phyloP scores from a whole-genome alignment of 2,797 vertebrate species.

The Malurus leucopterus region DNA sequence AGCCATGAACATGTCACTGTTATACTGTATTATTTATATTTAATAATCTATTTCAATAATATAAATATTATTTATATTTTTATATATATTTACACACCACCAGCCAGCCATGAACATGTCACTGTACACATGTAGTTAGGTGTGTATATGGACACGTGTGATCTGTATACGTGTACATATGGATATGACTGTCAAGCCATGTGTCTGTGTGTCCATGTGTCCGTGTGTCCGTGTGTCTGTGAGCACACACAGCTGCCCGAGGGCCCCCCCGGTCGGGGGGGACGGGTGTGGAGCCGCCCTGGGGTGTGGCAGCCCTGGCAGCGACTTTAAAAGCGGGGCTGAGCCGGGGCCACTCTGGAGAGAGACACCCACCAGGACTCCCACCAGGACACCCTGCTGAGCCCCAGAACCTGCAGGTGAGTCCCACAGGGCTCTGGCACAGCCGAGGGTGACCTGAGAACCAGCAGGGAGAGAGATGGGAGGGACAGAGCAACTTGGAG shows the following conservation, averaged over 20 bases:
- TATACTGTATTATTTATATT: not conserved
- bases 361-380: not conserved
- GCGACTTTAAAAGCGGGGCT: not conserved
- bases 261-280: not conserved
- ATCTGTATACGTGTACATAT: fast-evolving
- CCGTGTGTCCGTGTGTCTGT: too few species aligned
- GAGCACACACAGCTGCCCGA: not conserved
- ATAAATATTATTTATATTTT: not conserved
- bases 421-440: not conserved
- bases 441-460: not conserved
- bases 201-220: not conserved
- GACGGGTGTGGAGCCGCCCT: not conserved
- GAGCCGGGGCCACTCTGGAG: not conserved
- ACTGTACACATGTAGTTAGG: not conserved
- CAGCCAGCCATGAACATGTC: too few species aligned
- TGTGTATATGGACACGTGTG: not conserved
- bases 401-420: not conserved
- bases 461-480: not conserved
- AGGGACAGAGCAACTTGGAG: not conserved
- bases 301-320: not conserved
- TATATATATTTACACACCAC: not conserved
- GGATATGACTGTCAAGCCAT: not conserved
- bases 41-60: too few species aligned
- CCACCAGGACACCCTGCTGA: fast-evolving
- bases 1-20: too few species aligned